Percentiles rank a stretch among this genome's conserved stretches.
These are phyloP conservation scores for Pelecanus crispus DNA, from an alignment of 2,113 vertebrate genomes.

Conservation along the genomic window DNA sequence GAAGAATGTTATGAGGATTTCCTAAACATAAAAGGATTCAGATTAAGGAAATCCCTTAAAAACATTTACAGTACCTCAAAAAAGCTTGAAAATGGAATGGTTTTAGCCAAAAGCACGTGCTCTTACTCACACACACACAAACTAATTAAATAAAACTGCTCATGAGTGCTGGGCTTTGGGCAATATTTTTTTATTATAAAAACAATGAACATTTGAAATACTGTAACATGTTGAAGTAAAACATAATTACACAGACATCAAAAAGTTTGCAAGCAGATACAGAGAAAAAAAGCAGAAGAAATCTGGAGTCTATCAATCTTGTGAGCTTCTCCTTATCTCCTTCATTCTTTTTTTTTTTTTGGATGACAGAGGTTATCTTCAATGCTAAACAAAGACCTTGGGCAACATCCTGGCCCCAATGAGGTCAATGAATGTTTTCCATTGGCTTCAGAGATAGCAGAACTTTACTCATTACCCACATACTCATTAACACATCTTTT, in stretches of 20 bases:
- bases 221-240: slow-evolving; percentile 12
- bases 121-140: neutral
- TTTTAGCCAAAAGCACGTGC: neutral
- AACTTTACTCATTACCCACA: slow-evolving; percentile 14
- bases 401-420: neutral
- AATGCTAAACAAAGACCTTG: slow-evolving; percentile 1
- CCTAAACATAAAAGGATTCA: neutral
- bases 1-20: neutral
- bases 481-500: neutral
- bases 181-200: slow-evolving; percentile 16
- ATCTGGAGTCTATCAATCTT: neutral
- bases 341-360: neutral
- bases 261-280: neutral
- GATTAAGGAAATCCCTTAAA: neutral
- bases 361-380: neutral
- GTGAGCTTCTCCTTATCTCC: neutral
- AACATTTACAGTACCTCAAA: neutral
- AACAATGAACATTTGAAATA: slow-evolving; percentile 4
- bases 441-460: slow-evolving; percentile 7
- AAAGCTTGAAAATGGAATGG: neutral
- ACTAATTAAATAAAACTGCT: neutral
- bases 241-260: slow-evolving; percentile 1
- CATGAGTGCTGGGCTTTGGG: neutral
- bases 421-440: slow-evolving; percentile 14
- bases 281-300: slow-evolving; percentile 12